A percentile compares a stretch with the other conserved stretches of the same genome.
These are phyloP conservation scores for Hydrolagus affinis DNA, from an alignment of 2,113 vertebrate genomes.

Conservation along the genomic window DNA sequence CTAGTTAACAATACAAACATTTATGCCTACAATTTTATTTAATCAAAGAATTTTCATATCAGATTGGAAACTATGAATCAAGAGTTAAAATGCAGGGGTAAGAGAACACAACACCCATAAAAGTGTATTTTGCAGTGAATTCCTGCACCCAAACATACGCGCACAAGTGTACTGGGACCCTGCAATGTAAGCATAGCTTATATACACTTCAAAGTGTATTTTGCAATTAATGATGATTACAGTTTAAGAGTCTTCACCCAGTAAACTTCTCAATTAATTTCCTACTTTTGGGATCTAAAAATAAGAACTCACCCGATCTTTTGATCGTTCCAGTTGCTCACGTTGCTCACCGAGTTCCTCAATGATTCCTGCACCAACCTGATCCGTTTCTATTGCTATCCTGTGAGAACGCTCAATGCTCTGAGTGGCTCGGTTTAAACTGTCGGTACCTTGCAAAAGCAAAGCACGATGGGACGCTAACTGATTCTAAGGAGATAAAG, in stretches of 20 bases:
- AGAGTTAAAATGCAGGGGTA: too few relatives aligned
- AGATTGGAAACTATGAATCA: too few relatives aligned
- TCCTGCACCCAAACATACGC: too few relatives aligned
- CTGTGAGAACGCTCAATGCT: conserved; percentile 84
- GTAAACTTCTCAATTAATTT: not conserved
- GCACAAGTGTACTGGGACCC: too few relatives aligned
- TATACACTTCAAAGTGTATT: not conserved
- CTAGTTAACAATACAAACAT: rapidly evolving
- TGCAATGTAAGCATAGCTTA: not conserved
- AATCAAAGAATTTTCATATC: too few relatives aligned
- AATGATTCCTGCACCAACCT: conserved; percentile 82
- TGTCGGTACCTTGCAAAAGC: conserved; percentile 81
- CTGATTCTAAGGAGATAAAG: conserved; percentile 56
- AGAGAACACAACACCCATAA: too few relatives aligned
- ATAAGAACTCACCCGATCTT: conserved; percentile 65
- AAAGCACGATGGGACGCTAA: conserved; percentile 75
- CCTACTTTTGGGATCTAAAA: not conserved
- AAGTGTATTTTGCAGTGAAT: too few relatives aligned
- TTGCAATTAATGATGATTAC: not conserved
- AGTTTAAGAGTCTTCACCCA: not conserved
- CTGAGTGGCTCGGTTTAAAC: conserved; percentile 73
- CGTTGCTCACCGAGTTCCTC: conserved; percentile 89
- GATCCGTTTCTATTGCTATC: conserved; percentile 78
- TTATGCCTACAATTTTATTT: rapidly evolving
- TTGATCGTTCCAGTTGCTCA: conserved; percentile 84